phyloP scores from a whole-genome alignment of 2,113 vertebrate genomes.

The Lathamus discolor region DNA sequence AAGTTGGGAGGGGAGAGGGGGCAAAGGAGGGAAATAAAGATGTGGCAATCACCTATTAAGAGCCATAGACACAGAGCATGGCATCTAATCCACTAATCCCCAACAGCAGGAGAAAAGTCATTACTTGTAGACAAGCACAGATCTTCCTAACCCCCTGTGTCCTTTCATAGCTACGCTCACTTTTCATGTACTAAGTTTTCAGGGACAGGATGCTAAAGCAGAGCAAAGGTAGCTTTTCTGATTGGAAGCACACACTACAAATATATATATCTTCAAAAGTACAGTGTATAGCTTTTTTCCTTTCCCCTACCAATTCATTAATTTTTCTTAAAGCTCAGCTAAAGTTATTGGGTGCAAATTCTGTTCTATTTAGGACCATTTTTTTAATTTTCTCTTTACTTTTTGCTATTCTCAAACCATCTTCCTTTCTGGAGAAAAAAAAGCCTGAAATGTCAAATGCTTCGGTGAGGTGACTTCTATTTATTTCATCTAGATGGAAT shows the following conservation, averaged over 20 bases:
- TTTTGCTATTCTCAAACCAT: not conserved
- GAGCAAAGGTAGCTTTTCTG: not conserved
- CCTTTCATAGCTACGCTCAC: not conserved
- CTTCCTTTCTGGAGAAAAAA: not conserved
- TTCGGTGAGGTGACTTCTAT: not conserved
- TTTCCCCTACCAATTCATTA: not conserved
- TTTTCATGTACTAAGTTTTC: not conserved
- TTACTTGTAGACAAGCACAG: not conserved
- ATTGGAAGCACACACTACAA: not conserved
- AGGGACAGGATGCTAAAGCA: not conserved
- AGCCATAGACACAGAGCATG: not conserved
- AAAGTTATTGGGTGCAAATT: not conserved
- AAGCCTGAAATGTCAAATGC: not conserved
- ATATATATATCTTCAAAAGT: not conserved
- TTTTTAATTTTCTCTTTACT: not conserved
- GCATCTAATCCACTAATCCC: not conserved
- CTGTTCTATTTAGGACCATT: not conserved
- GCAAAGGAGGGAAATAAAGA: not conserved
- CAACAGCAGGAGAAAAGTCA: not conserved
- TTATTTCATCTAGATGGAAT: not conserved
- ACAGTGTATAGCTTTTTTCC: no score
- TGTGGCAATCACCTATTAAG: not conserved
- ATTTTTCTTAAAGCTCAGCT: not conserved
- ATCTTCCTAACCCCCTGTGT: fast-evolving
- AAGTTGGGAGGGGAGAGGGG: not conserved